A percentile compares a stretch with the other conserved stretches of the same genome.
phyloP scores from a whole-genome alignment of 2,797 vertebrate genomes.

The Hoplostethus mediterraneus region DNA sequence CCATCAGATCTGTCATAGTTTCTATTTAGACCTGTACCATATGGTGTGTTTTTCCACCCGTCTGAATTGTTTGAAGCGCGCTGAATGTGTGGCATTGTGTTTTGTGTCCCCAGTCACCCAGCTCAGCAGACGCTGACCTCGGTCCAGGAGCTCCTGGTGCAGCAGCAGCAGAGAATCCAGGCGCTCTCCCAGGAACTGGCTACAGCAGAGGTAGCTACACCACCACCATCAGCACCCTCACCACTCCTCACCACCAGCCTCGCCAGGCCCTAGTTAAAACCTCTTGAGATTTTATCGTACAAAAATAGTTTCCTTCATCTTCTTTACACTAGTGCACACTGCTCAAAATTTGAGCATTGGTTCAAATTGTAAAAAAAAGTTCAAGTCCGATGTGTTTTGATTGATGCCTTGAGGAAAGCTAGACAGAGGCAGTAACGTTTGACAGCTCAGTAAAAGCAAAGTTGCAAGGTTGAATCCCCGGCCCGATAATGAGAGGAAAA shows the following conservation, averaged over 20 bases:
- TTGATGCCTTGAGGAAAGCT: conserved; percentile 53
- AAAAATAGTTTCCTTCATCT: not conserved
- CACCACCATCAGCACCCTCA: conserved; percentile 22
- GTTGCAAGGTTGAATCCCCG: conserved; percentile 56
- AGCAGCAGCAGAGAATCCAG: conserved; percentile 96
- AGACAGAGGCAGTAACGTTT: conserved; percentile 55
- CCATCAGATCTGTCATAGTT: conserved; percentile 46
- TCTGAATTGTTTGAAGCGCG: conserved; percentile 12
- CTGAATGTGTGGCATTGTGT: conserved; percentile 41
- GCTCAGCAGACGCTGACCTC: conserved; percentile 93
- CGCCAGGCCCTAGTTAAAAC: conserved; percentile 2
- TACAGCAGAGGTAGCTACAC: conserved; percentile 87
- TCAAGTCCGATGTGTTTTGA: conserved; percentile 32
- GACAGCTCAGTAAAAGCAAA: conserved; percentile 60
- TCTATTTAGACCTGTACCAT: not conserved
- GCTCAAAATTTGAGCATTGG: not conserved
- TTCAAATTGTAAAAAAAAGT: not conserved
- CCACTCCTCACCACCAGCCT: not conserved
- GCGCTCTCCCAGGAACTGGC: conserved; percentile 93
- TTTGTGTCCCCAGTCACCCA: conserved; percentile 88
- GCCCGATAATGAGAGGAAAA: conserved; percentile 66
- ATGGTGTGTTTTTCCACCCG: not conserved
- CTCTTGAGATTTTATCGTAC: not conserved
- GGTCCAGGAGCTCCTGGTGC: conserved; percentile 93
- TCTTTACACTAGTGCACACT: not conserved